Evolutionary conservation across 1,140 invertebrate species (phyloP), one percentile per base, ranked within the genome.

Genomic region (Frieseomelitta varia): DNA sequence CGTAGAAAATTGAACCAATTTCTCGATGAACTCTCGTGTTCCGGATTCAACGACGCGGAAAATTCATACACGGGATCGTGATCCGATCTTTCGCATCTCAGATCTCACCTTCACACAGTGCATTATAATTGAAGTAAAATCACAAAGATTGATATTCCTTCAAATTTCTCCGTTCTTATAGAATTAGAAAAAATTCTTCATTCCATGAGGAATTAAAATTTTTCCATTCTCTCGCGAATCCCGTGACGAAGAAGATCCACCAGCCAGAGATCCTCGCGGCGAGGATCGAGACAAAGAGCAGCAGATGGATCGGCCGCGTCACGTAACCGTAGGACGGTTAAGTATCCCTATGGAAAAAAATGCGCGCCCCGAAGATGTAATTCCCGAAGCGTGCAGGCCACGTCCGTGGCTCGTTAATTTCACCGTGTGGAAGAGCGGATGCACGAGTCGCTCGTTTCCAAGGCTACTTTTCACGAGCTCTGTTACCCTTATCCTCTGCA

Each of bases 401-500:
- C 73, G 65, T 88, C 86, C 76, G 76, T 79, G 81, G 75, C 76
- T 86, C 84, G 88, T 89, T 88, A 89, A 89, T 88, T 86, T 71
- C 81, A 85, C 8, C 72, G 80, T 58, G 84, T 39, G 47, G 77
- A 51, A n/a, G 61, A 61, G 80, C 79, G 86, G 83, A 81, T 86
- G 78, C 73, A 53, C 80, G 58, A 80, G 75, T 72, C 75, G 87
- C 88, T 86, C 87, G 84, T 89, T 88, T 89, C 84, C 87, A 88
- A 30, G 87, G 80, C 84, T 63, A 88, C 88, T 88, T 89, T 89
- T 88, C 88, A 89, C 84, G 77, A 86, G 79, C 76, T 75, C 53
- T 79, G 75, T 83, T 30, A 78, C 14, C 24, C 34, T 81, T 15
- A 68, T n/a, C n/a, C 24, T 15, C 77, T 11, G 74, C 39, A 75